These are phyloP conservation scores for Anhinga anhinga DNA, from an alignment of 2,113 vertebrate genomes.

Conservation along the genomic window DNA sequence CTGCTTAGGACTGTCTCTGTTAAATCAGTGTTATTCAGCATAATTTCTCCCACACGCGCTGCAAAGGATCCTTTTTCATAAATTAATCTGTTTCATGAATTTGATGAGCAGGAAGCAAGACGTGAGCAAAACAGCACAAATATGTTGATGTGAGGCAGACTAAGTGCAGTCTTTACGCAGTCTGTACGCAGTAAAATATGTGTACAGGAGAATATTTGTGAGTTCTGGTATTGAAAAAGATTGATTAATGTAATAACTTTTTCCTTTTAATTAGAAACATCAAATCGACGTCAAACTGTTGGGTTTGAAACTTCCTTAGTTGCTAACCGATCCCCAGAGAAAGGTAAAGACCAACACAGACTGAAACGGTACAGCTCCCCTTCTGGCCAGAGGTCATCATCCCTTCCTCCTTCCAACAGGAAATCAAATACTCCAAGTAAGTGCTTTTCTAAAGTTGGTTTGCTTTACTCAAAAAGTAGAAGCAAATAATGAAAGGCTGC, in stretches of 20 bases:
- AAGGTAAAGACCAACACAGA: conserved; percentile 71
- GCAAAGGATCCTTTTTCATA: background rate
- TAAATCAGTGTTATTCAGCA: background rate
- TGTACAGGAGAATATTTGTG: background rate
- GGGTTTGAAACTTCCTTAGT: conserved; percentile 76
- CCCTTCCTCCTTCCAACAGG: conserved; percentile 86
- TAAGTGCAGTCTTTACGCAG: background rate
- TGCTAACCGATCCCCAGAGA: conserved; percentile 73
- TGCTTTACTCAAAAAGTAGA: background rate
- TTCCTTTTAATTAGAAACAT: conserved; percentile 72
- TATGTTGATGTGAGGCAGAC: background rate
- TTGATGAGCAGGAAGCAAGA: background rate
- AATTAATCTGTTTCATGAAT: background rate
- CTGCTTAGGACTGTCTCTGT: background rate
- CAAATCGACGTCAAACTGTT: conserved; percentile 72
- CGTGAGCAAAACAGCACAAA: background rate
- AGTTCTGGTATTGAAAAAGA: background rate
- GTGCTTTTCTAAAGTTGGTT: conserved; percentile 2
- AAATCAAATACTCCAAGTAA: conserved; percentile 83
- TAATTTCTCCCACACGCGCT: background rate
- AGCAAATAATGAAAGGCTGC: background rate
- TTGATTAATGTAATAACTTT: background rate
- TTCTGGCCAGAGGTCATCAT: conserved; percentile 86
- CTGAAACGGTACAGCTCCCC: conserved; percentile 81
- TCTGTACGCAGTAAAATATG: background rate